phyloP scores from a whole-genome alignment of 2,797 vertebrate genomes.

The Streptopelia turtur region DNA sequence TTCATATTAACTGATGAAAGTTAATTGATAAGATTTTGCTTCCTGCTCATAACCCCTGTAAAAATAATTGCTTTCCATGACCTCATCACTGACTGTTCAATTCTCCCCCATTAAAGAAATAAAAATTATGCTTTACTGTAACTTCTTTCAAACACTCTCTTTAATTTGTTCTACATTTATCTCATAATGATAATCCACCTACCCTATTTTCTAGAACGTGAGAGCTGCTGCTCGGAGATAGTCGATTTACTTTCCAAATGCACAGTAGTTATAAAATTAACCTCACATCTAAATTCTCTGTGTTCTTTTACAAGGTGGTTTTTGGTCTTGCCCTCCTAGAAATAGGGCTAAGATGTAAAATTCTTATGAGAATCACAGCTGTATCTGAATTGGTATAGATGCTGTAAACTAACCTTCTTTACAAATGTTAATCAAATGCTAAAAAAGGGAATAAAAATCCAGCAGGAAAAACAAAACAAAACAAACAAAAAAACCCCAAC shows the following conservation, averaged over 20 bases:
- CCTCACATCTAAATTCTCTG: not conserved
- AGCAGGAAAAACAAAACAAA: not conserved
- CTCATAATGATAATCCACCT: not conserved
- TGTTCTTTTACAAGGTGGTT: not conserved
- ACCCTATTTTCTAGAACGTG: not conserved
- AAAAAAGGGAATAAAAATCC: not conserved
- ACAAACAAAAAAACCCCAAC: no score
- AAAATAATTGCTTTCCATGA: constrained; percentile 38
- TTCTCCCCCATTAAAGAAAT: constrained; percentile 15
- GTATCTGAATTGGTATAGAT: not conserved
- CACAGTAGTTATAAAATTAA: not conserved
- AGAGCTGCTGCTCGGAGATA: not conserved
- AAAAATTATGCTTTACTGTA: not conserved
- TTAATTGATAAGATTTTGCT: not conserved
- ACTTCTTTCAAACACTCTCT: not conserved
- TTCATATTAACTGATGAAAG: not conserved
- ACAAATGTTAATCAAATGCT: not conserved
- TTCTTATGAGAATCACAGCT: not conserved
- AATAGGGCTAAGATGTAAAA: not conserved
- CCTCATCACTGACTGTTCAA: not conserved
- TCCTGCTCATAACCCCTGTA: not conserved
- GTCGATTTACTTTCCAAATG: not conserved
- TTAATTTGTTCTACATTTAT: constrained; percentile 32
- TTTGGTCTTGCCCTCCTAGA: not conserved
- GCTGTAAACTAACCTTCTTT: not conserved